phyloP scores from a whole-genome alignment of 2,888 invertebrate species.

The Ceramica pisi region DNA sequence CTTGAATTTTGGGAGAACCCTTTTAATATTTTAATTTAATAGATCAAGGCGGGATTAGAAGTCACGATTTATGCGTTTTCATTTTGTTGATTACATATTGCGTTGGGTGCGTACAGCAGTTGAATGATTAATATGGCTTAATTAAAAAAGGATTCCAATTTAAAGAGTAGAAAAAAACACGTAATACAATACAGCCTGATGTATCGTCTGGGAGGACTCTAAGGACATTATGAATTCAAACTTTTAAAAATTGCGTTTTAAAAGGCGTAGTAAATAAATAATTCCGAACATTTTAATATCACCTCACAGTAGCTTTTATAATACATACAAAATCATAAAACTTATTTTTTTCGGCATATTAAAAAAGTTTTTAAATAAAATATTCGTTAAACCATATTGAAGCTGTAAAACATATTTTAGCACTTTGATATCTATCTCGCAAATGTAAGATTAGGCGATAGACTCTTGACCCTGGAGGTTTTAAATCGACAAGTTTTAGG shows the following conservation, averaged over 20 bases:
- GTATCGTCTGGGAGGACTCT: background rate
- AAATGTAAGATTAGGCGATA: conserved; percentile 44
- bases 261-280: conserved; percentile 17
- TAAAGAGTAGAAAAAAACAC: conserved; percentile 5
- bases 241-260: background rate
- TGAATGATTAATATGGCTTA: conserved; percentile 39
- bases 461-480: conserved; percentile 53
- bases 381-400: conserved; percentile 28
- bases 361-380: conserved; percentile 16
- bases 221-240: background rate
- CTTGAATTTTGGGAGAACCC: conserved; percentile 82
- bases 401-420: conserved; percentile 56
- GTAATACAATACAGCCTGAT: background rate
- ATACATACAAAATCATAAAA: conserved; percentile 40
- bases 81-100: conserved; percentile 61
- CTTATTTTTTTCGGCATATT: conserved; percentile 9
- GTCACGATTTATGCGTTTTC: conserved; percentile 71
- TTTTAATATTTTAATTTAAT: conserved; percentile 83
- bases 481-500: conserved; percentile 52
- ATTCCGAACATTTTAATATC: conserved; percentile 18
- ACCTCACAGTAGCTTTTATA: conserved; percentile 34
- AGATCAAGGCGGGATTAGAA: conserved; percentile 75
- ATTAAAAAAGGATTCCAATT: conserved; percentile 23
- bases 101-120: conserved; percentile 35
- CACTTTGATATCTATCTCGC: conserved; percentile 56